Conservation (phyloP, 2,888 invertebrate species). For the Cryptus viduatorius region DNA sequence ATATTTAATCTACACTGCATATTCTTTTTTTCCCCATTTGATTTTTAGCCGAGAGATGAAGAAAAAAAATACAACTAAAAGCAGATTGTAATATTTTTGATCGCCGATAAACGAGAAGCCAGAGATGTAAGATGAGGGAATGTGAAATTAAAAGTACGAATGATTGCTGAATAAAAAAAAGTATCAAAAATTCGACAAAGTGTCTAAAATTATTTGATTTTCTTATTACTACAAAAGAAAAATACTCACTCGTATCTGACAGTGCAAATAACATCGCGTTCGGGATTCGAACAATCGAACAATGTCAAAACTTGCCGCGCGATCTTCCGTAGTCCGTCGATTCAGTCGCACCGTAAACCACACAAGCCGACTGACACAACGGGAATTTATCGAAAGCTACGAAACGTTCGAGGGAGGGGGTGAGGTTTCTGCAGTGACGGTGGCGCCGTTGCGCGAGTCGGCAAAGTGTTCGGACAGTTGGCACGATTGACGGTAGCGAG, state of each 20-base stretch:
- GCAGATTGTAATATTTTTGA: conserved; percentile 34
- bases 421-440: not conserved
- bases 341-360: not conserved
- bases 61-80: not conserved
- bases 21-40: conserved; percentile 41
- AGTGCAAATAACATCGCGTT: too few species aligned
- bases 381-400: not conserved
- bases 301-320: too few species aligned
- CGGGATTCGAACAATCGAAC: too few species aligned
- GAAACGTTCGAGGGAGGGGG: not conserved
- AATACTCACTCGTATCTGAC: too few species aligned
- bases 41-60: not conserved
- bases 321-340: too few species aligned
- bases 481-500: conserved; percentile 57
- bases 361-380: not conserved
- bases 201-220: not conserved
- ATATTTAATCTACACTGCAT: conserved; percentile 49
- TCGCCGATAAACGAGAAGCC: conserved; percentile 3
- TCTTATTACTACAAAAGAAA: too few species aligned
- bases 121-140: conserved; percentile 10
- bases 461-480: conserved; percentile 49
- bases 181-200: not conserved
- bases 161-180: conserved; percentile 20
- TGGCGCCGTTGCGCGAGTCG: conserved; percentile 28
- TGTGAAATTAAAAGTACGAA: conserved; percentile 15